Evolutionary conservation across 2,888 invertebrate species (phyloP), one percentile per base, ranked within the genome.

Genomic region (Tetragonula carbonaria): DNA sequence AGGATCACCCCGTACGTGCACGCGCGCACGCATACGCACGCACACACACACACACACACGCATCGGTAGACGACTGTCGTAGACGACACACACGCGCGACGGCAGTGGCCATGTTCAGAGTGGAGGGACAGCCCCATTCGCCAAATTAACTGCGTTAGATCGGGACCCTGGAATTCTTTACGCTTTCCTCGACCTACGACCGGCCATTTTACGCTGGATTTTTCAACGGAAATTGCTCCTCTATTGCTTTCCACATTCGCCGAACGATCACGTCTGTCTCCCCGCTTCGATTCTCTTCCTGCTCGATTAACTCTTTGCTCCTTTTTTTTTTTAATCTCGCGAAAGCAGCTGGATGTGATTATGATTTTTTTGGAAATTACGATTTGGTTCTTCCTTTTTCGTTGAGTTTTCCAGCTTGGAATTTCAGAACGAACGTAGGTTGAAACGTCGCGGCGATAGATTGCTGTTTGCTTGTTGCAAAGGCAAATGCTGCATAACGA

Each of bases 131-230:
- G 91, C 93, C 92, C 92, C 92, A 94, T 93, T 93, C 92, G 91
- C 89, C 89, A 94, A 94, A 94, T 94, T 94, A 94, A 94, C 94
- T 94, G 93, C 92, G 91, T 92, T 91, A 91, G 91, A 88, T 86
- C 90, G 88, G 88, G 88, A 88, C 87, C 87, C 85, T 55, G 89
- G 88, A 91, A 92, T 93, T 93, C 94, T 94, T 94, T 92, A 92
- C 90, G 91, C 91, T 91, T 92, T 92, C 88, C 88, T 86, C 91
- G 88, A 90, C 90, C 90, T 90, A 85, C 81, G 85, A 91, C 90
- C 92, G 91, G 92, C 94, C 92, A 93, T 93, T 94, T 94, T 93
- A 92, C 90, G 91, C 90, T 89, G 91, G 84, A 91, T 92, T 90
- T 92, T 92, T 82, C 88, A 85, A 85, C 86, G 85, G 81, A 87